These are phyloP conservation scores for Eupithecia dodoneata DNA, from an alignment of 2,888 invertebrate genomes.

Conservation along the genomic window DNA sequence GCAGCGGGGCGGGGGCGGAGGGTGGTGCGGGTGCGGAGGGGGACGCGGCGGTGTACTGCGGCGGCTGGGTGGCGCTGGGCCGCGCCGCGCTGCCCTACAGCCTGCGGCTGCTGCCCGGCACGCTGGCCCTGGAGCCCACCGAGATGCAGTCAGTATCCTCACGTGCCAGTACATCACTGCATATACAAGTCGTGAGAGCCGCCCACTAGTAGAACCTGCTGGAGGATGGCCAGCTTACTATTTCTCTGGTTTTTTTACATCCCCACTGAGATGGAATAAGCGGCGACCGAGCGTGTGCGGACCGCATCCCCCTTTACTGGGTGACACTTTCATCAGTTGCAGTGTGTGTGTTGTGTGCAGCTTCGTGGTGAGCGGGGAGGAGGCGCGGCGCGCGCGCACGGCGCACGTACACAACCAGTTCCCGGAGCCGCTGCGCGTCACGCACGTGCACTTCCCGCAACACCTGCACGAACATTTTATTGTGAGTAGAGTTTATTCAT, in stretches of 20 bases:
- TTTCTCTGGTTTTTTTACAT: too few species aligned
- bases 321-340: neutral
- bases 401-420: slow-evolving; percentile 66
- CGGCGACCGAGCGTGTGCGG: neutral
- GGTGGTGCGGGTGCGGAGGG: slow-evolving; percentile 35
- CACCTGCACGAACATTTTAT: slow-evolving; percentile 56
- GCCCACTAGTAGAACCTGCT: too few species aligned
- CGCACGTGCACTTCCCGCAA: slow-evolving; percentile 51
- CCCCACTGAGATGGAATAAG: too few species aligned
- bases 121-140: slow-evolving; percentile 52
- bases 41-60: slow-evolving; percentile 59
- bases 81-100: slow-evolving; percentile 68
- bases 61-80: slow-evolving; percentile 71
- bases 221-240: neutral
- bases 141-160: slow-evolving; percentile 56
- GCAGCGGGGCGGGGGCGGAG: slow-evolving; percentile 20
- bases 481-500: slow-evolving; percentile 48
- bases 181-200: too few species aligned
- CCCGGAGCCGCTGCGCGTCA: slow-evolving; percentile 55
- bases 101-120: slow-evolving; percentile 67
- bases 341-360: slow-evolving; percentile 46
- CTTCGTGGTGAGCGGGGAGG: slow-evolving; percentile 56
- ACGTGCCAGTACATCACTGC: neutral
- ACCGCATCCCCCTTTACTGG: too few species aligned
- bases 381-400: slow-evolving; percentile 49